Conservation (phyloP, 2,797 vertebrate species). For the Sarcophilus harrisii region DNA sequence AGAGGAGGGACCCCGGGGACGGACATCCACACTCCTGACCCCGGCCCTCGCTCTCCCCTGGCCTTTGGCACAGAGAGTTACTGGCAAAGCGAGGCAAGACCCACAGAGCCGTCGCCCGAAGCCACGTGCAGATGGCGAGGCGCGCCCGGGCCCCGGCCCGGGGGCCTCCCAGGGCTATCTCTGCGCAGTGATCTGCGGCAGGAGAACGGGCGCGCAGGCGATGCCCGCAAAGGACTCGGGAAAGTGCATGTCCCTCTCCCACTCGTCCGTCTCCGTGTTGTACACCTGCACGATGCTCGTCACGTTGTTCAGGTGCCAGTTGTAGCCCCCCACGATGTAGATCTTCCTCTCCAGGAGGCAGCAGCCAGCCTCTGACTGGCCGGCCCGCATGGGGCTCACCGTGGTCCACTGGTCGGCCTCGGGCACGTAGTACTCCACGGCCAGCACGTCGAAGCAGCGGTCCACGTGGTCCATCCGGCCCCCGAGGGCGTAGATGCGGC, state of each 20-base stretch:
- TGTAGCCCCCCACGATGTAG: slow-evolving; percentile 96
- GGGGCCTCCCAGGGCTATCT: slow-evolving; percentile 79
- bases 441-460: slow-evolving; percentile 96
- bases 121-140: slow-evolving; percentile 60
- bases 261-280: slow-evolving; percentile 95
- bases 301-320: slow-evolving; percentile 98
- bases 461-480: slow-evolving; percentile 98
- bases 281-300: slow-evolving; percentile 98
- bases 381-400: slow-evolving; percentile 94
- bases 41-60: background rate
- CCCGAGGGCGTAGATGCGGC: slow-evolving; percentile 92
- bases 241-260: slow-evolving; percentile 98
- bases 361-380: slow-evolving; percentile 97
- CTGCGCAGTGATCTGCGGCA: slow-evolving; percentile 89
- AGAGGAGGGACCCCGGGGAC: slow-evolving; percentile 29
- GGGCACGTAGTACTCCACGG: slow-evolving; percentile 94
- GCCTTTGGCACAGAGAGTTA: background rate
- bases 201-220: slow-evolving; percentile 91
- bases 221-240: slow-evolving; percentile 97
- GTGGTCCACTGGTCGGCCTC: slow-evolving; percentile 97
- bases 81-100: slow-evolving; percentile 31
- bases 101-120: background rate
- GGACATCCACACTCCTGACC: background rate
- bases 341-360: slow-evolving; percentile 94
- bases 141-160: slow-evolving; percentile 27